Evolutionary conservation across 1,140 invertebrate genomes (phyloP), one percentile per base, ranked within the genome.

Genomic region (Vanessa atalanta): DNA sequence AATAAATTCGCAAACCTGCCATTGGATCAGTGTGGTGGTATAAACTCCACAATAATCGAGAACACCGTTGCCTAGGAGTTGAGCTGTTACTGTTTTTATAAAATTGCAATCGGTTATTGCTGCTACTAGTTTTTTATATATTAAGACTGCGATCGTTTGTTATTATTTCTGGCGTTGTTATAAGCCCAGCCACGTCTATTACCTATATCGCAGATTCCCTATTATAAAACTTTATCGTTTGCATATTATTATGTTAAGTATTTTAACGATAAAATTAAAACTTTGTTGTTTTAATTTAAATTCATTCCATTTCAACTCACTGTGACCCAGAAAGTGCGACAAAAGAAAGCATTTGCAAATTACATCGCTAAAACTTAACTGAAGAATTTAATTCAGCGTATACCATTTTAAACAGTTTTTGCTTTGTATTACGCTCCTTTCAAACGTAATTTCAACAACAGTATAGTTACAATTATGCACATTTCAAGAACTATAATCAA

Each of bases 341-440:
- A 69, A 61, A 69, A 69, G 67, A 69, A 60, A 69, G 55, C 55
- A 69, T 69, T 69, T 69, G 67, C 67, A 69, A 69, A 69, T 69
- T 69, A 69, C 67, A 55, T 55, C 55, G 67, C 55, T 69, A 69
- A 26, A 69, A 69, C 67, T 69, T 69, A 69, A 69, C 51, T 69
- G 55, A 69, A 69, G 67, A 69, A 69, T 69, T 69, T 69, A 69
- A 61, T 69, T 69, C 53, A 60, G 55, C 55, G 55, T 60, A 60
- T 26, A 55, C 31, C 55, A 37, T 69, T 69, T 69, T 26, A 69
- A 69, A 69, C 53, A 61, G 55, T 61, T 60, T 26, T 60, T 60
- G 20, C 55, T 60, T 69, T 69, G 43, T 47, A 48, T n/a, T 13
- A 55, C 20, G 43, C 15, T 70, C 13, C 14, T 26, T 47, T 63